Evolutionary conservation across 2,113 vertebrate genomes (phyloP), one percentile per base, ranked within the genome.

Genomic region (Pomatostomus ruficeps): DNA sequence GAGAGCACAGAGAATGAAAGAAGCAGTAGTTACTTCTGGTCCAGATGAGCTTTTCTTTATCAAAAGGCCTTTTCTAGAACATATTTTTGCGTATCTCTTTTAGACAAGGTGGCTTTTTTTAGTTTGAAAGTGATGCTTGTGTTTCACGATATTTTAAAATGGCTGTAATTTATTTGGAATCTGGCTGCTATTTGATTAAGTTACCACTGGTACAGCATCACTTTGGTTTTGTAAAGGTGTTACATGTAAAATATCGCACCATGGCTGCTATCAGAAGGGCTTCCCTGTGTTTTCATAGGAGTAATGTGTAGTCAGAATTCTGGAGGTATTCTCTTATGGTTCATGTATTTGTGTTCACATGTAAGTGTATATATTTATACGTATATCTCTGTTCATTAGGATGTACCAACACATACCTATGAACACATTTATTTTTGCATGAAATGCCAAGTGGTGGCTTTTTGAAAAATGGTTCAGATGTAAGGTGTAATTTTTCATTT

Each of bases 131-230:
- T 85, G 80, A n/a, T 45, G 6, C 7, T 86, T 92, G 48, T 68
- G 43, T 79, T 93, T 95, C 3, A 55, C 76, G 20, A 23, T 62
- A 48, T 63, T 96, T 88, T 77, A 92, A 96, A 97, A 94, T 84
- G 91, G 70, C 45, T 90, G 70, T 63, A 84, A 88, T 93, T 94
- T 96, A 33, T 52, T 91, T 96, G 86, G 63, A 75, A 63, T 89
- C 20, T 72, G 29, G 68, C 40, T 89, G 61, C 71, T 91, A 2
- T 84, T 40, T 77, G 92, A 95, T 96, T 67, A 95, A 95, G 42
- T 87, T 88, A 90, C 84, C 55, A 33, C 31, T 55, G 36, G 59
- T 76, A 35, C 29, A 35, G 43, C 33, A 89, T 59, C 19, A 14
- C 20, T 74, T 61, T 29, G 23, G 43, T 76, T 94, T 83, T 85